phyloP scores from a whole-genome alignment of 92 coral and sea anemone genomes.

The Palythoa grandis region DNA sequence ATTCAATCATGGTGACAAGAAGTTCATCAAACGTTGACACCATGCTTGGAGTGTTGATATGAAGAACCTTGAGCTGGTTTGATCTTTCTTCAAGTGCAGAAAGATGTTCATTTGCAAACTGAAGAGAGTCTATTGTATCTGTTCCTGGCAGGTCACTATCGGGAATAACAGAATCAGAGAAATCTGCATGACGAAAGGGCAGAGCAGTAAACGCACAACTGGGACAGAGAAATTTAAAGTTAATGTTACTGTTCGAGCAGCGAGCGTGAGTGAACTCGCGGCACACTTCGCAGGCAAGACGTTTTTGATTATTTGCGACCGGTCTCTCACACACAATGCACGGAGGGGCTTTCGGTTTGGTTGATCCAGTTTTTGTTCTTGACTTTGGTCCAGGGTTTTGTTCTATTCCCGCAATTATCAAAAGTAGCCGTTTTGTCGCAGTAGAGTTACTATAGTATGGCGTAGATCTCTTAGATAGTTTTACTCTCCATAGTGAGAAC shows the following conservation, averaged over 20 bases:
- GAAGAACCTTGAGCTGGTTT: conserved; percentile 46
- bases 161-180: conserved; percentile 19
- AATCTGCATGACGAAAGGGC: conserved; percentile 42
- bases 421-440: not conserved
- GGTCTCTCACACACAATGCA: conserved; percentile 47
- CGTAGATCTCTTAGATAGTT: no score
- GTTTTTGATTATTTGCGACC: conserved; percentile 47
- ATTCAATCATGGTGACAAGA: conserved; percentile 9
- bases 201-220: conserved; percentile 35
- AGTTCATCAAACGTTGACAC: conserved; percentile 49
- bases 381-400: conserved; percentile 2
- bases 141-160: conserved; percentile 28
- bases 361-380: conserved; percentile 13
- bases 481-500: no score
- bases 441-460: no score
- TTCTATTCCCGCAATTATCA: not conserved
- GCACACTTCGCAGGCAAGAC: conserved; percentile 46
- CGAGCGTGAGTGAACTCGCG: conserved; percentile 22
- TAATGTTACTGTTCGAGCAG: conserved; percentile 37
- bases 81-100: conserved; percentile 18
- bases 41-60: conserved; percentile 43
- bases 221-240: conserved; percentile 22
- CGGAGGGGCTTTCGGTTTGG: conserved; percentile 39
- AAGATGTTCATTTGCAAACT: conserved; percentile 13
- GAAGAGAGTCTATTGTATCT: conserved; percentile 14